Evolutionary conservation across 2,797 vertebrate genomes (phyloP).

Genomic region (Intellagama lesueurii): DNA sequence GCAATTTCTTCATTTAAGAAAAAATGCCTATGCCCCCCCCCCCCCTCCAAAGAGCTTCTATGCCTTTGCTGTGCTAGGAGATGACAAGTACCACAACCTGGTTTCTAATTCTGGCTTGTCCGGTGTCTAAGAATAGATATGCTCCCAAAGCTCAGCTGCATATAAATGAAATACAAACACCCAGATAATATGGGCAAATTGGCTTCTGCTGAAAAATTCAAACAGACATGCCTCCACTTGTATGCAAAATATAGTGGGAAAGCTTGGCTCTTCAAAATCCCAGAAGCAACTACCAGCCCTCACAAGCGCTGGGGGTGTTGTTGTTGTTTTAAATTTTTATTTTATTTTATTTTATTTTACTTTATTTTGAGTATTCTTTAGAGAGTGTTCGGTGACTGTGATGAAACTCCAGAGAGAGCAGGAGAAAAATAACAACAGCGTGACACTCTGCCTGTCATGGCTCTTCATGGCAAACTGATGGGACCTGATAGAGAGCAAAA

Average conservation of each 20-base stretch:
- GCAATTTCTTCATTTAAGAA: no score
- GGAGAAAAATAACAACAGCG: neutral
- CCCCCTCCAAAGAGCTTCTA: neutral
- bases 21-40: no score
- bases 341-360: no score
- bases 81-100: neutral
- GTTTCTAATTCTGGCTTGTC: neutral
- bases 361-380: neutral
- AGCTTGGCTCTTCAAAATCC: neutral
- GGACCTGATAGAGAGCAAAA: neutral
- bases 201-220: neutral
- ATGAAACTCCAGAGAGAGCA: neutral
- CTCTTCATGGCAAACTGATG: neutral
- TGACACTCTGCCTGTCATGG: neutral
- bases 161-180: neutral
- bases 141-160: neutral
- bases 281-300: neutral
- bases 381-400: neutral
- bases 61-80: neutral
- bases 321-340: no score
- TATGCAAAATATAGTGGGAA: neutral
- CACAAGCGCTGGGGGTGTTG: neutral
- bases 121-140: neutral
- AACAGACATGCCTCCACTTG: neutral
- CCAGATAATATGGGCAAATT: neutral